Base-by-base conservation (phyloP, 2,113 vertebrate genomes). In the Sinocyclocheilus maitianheensis region DNA sequence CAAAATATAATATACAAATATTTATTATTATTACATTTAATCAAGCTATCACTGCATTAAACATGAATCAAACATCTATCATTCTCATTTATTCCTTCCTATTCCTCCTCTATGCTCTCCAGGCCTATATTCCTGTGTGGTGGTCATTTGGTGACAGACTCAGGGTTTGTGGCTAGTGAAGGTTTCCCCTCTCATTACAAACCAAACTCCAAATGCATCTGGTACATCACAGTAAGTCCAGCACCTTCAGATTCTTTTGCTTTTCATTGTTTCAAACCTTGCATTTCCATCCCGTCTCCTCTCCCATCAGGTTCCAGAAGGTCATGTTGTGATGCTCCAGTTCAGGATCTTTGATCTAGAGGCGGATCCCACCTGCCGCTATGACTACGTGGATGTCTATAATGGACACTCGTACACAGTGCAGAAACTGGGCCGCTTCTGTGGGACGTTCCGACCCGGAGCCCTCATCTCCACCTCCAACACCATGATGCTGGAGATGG, bases 341-440 rank as follows among this genome's bases (percentile, higher is more conserved):
- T 97, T 98, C 92, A 95, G 97, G 71, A 93, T 97, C 82, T 96
- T 97, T 2, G 97, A 97, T 93, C 84, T 98, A 92, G 97, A 98
- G 90, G 93, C 95, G 0, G 96, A 97, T 90, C 94, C 97, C 22
- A 91, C 91, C 80, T 98, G 97, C 83, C 97, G 96, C 46, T 97
- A 96, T 0, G 97, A 97, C 90, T 95, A 95, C 76, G 93, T 98
- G 90, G 96, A 96, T 3, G 91, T 97, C 58, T 97, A 96, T 91
- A 97, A 95, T 0, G 97, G 97, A 5, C 95, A 95, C 90, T 79
- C 94, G 1, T 91, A 91, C 62, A 88, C 93, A 0, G 93, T 94
- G 43, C 96, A 97, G 92, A 93, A 95, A 67, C 93, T 98, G 65
- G 97, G 97, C 0, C 95, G 96, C 1, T 97, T 97, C 92, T 98